A percentile compares a stretch with the other conserved stretches of the same genome.
Evolutionary conservation across 2,888 invertebrate genomes (phyloP).

Genomic region (Sinohyriopsis cumingii): DNA sequence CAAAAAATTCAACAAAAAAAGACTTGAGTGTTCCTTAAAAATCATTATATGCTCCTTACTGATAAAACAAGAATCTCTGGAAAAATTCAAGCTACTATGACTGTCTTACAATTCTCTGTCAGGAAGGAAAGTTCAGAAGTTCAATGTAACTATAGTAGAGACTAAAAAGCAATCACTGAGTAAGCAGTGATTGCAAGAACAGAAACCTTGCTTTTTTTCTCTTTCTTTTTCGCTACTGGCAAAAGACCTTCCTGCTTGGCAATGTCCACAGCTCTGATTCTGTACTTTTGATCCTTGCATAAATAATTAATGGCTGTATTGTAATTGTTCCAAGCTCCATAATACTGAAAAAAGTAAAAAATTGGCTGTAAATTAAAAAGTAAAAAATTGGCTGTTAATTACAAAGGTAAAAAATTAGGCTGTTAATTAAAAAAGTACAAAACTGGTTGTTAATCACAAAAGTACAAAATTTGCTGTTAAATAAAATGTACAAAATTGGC

Average conservation of each 20-base stretch:
- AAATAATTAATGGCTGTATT: slow-evolving; percentile 91
- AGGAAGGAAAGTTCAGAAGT: too few species aligned
- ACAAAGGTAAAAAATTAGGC: background rate
- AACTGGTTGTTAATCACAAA: slow-evolving; percentile 77
- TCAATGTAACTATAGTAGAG: too few species aligned
- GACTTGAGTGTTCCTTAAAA: too few species aligned
- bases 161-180: too few species aligned
- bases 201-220: slow-evolving; percentile 34
- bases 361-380: slow-evolving; percentile 79
- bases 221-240: slow-evolving; percentile 63
- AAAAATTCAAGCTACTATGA: too few species aligned
- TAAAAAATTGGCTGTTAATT: background rate
- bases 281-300: slow-evolving; percentile 89
- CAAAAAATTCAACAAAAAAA: too few species aligned
- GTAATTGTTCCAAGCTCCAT: slow-evolving; percentile 75
- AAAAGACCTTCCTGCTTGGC: slow-evolving; percentile 77
- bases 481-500: background rate
- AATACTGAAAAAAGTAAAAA: slow-evolving; percentile 79
- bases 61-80: too few species aligned
- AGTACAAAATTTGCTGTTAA: background rate
- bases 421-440: slow-evolving; percentile 74
- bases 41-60: too few species aligned
- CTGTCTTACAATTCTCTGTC: too few species aligned
- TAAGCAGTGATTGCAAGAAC: too few species aligned
- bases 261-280: slow-evolving; percentile 78